Base-by-base conservation (phyloP, 2,888 invertebrate species). In the Phorcus lineatus region DNA sequence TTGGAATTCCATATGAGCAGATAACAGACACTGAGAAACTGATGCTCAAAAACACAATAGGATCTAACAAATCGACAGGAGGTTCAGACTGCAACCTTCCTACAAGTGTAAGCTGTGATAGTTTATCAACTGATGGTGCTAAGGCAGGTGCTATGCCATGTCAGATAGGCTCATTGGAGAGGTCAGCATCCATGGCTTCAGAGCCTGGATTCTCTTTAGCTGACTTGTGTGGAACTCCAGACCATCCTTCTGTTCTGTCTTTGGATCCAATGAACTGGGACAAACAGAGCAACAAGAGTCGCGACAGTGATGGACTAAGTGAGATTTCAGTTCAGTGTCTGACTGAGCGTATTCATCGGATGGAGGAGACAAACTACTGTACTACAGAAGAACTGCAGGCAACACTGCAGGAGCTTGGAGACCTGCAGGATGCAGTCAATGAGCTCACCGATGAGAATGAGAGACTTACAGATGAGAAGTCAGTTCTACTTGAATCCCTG, bases 271-370 rank as follows among this genome's bases (percentile, higher is more conserved):
- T 85, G 24, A 89, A 91, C 81, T 98, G 98, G 98, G 97, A 98
- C 93, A 97, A 97, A 92, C 96, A 97, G 93, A 97, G 97, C 80
- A 96, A 96, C 67, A 96, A 97, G 83, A 96, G 96, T 70, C 79
- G 84, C 47, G 83, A 85, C 80, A 92, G 91, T 67, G 92, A 92
- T 83, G 91, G 88, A 4, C 94, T 96, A 86, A 97, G 97, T 93
- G 97, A 98, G 94, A 96, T 97, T 80, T 94, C 94, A 3, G 97
- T 98, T 84, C 97, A 97, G 24, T 97, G 97, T 92, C 95, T 92
- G 19, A 98, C 98, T 94, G 98, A 98, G 92, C 95, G 97, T 91
- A 97, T 98, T 89, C 95, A 97, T 92, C 97, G 97, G 94, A 97
- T 97, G 97, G 97, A 97, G 92, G 97, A 97, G 93, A 97, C 96